These are phyloP conservation scores for Euthynnus affinis DNA, from an alignment of 2,797 vertebrate species.

Conservation along the genomic window DNA sequence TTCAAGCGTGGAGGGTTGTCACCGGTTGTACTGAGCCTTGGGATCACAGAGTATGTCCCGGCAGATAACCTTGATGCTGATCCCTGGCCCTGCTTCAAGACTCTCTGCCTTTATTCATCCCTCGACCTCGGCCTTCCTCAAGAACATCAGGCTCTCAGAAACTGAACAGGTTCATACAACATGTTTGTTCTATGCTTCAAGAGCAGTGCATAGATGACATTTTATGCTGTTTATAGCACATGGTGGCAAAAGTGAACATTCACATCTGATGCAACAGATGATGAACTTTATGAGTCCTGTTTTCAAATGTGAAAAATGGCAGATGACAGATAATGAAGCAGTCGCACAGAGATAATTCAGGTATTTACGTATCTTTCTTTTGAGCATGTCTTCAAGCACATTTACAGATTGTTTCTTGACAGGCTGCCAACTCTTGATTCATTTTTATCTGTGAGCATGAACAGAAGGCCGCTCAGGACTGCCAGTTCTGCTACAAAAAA, in stretches of 20 bases:
- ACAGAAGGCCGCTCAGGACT: conserved; percentile 71
- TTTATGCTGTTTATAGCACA: neutral
- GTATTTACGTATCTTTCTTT: conserved; percentile 32
- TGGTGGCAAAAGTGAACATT: neutral
- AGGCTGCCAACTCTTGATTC: conserved; percentile 36
- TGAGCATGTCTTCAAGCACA: conserved; percentile 1
- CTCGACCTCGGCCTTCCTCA: conserved; percentile 36
- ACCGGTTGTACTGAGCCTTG: conserved; percentile 19
- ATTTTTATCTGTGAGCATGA: conserved; percentile 54
- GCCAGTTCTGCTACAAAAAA: conserved; percentile 48
- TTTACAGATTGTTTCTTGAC: conserved; percentile 52
- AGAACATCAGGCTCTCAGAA: conserved; percentile 16
- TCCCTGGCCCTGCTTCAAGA: conserved; percentile 24
- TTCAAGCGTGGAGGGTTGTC: conserved; percentile 40
- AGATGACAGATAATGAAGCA: conserved; percentile 12
- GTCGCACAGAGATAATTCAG: conserved; percentile 27
- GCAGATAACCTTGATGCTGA: conserved; percentile 37
- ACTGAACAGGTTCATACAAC: neutral
- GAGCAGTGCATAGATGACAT: neutral
- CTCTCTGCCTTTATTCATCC: neutral
- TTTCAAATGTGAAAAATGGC: conserved; percentile 15
- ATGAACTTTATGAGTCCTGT: conserved; percentile 9
- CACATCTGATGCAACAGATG: neutral
- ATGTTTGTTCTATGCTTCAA: neutral
- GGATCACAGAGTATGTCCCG: conserved; percentile 48